Conservation (phyloP, 2,888 invertebrate species). For the Lepidochrysops patricia region DNA sequence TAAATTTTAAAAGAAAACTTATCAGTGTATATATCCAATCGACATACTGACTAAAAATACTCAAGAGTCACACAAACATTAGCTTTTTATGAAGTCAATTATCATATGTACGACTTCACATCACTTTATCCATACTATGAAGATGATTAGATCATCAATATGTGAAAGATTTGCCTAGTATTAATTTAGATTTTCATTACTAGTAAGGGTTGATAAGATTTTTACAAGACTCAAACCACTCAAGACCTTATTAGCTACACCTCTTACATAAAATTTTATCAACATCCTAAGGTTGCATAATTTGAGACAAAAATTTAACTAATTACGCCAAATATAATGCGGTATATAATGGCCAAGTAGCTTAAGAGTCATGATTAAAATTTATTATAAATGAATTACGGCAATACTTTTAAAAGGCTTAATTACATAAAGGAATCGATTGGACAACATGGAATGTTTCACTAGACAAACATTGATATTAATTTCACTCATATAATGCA, state of each 20-base stretch:
- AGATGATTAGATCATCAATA: slow-evolving; percentile 44
- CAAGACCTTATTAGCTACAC: slow-evolving; percentile 2
- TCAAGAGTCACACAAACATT: slow-evolving; percentile 17
- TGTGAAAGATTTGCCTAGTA: slow-evolving; percentile 35
- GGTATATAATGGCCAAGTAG: slow-evolving; percentile 5
- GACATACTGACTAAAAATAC: slow-evolving; percentile 39
- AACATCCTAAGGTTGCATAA: slow-evolving; percentile 1
- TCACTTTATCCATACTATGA: slow-evolving; percentile 24
- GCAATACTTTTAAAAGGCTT: neutral
- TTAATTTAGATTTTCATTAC: slow-evolving; percentile 26
- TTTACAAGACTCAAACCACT: slow-evolving; percentile 9
- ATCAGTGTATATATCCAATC: slow-evolving; percentile 54
- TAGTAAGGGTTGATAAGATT: slow-evolving; percentile 16
- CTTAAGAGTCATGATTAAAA: slow-evolving; percentile 7
- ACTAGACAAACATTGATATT: slow-evolving; percentile 11
- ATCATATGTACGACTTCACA: slow-evolving; percentile 28
- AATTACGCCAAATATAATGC: slow-evolving; percentile 4
- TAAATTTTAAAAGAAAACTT: slow-evolving; percentile 50
- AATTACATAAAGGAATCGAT: slow-evolving; percentile 1
- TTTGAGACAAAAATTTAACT: slow-evolving; percentile 10
- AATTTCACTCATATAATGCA: slow-evolving; percentile 1
- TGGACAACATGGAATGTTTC: slow-evolving; percentile 7
- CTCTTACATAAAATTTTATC: slow-evolving; percentile 2
- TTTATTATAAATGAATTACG: neutral
- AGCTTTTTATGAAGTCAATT: slow-evolving; percentile 30